A percentile compares a stretch with the other conserved stretches of the same genome.
Conservation (phyloP, 2,113 vertebrate genomes). For the Tichodroma muraria region DNA sequence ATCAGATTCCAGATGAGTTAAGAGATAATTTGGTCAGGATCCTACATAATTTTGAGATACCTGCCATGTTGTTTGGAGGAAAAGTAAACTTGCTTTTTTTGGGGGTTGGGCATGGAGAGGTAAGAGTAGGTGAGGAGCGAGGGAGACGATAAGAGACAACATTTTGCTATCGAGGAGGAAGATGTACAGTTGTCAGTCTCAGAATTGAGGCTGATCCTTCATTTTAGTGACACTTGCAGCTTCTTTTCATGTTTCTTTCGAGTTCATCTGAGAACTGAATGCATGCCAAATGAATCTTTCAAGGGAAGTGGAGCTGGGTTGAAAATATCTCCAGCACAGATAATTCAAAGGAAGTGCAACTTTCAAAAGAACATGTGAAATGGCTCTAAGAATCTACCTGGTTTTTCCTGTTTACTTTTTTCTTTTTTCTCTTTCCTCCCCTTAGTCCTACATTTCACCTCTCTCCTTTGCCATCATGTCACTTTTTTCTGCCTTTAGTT, state of each 20-base stretch:
- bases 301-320: slow-evolving; percentile 3
- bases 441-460: background rate
- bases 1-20: background rate
- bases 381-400: slow-evolving; percentile 32
- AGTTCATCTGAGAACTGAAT: slow-evolving; percentile 8
- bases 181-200: background rate
- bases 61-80: background rate
- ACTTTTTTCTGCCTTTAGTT: background rate
- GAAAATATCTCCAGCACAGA: background rate
- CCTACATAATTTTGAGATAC: background rate
- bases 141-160: background rate
- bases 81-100: background rate
- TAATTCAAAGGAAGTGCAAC: slow-evolving; percentile 29
- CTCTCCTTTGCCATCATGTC: background rate
- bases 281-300: slow-evolving; percentile 21
- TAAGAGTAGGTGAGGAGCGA: background rate
- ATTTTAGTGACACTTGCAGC: background rate
- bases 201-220: background rate
- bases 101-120: background rate
- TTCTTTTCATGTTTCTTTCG: slow-evolving; percentile 13
- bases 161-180: background rate
- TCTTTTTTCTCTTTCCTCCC: background rate
- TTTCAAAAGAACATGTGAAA: background rate
- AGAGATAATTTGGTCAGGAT: background rate
- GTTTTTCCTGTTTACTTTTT: background rate